phyloP scores from a whole-genome alignment of 2,888 invertebrate genomes.

The Lepeophtheirus nordmannii region DNA sequence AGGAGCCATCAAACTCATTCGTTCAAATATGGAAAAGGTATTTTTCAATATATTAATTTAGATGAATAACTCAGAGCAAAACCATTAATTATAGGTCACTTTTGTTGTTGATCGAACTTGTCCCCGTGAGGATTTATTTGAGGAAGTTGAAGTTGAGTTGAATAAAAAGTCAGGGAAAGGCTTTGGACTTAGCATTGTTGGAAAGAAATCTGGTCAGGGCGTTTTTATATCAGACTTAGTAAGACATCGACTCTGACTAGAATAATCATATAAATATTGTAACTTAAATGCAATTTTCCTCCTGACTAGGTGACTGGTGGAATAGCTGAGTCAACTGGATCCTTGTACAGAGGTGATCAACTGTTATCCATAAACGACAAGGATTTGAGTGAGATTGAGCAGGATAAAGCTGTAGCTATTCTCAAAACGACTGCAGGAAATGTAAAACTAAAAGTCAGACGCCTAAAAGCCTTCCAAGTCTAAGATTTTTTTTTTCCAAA shows the following conservation, averaged over 20 bases:
- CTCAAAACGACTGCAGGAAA: slow-evolving; percentile 71
- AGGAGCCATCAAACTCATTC: slow-evolving; percentile 11
- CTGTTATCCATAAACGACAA: slow-evolving; percentile 73
- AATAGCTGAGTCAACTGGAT: slow-evolving; percentile 54
- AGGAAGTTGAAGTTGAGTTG: slow-evolving; percentile 14
- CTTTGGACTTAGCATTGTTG: slow-evolving; percentile 21
- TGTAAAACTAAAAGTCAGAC: slow-evolving; percentile 61
- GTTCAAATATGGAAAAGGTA: slow-evolving; percentile 23
- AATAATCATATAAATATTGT: neutral
- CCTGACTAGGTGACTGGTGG: slow-evolving; percentile 61
- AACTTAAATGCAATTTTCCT: neutral
- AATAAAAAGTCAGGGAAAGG: slow-evolving; percentile 23
- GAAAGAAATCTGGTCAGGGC: slow-evolving; percentile 42
- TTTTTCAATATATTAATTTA: neutral
- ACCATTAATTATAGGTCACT: neutral
- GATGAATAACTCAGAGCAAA: neutral
- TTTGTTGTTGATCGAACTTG: slow-evolving; percentile 16
- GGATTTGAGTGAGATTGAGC: slow-evolving; percentile 49
- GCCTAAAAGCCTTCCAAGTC: slow-evolving; percentile 51
- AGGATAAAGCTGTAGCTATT: slow-evolving; percentile 72
- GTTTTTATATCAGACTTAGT: slow-evolving; percentile 89
- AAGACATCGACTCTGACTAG: slow-evolving; percentile 34
- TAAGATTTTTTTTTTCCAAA: neutral
- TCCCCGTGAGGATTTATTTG: slow-evolving; percentile 1
- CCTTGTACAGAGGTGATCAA: slow-evolving; percentile 77